Evolutionary conservation across 1,140 invertebrate species (phyloP).

Genomic region (Zaprionus davidi): DNA sequence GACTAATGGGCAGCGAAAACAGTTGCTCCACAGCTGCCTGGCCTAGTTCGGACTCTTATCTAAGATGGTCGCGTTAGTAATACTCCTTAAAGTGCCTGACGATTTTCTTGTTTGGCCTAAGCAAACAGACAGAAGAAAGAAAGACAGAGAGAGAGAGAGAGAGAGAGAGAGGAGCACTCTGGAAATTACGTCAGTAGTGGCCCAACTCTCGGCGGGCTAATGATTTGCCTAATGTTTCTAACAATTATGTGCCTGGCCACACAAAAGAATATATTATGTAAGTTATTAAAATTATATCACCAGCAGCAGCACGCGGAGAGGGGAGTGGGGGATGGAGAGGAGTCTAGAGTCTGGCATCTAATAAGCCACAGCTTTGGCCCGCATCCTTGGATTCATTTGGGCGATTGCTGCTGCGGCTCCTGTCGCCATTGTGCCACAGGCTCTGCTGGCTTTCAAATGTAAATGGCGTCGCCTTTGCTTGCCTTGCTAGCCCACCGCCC

Average conservation of each 20-base stretch:
- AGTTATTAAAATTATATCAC: constrained; percentile 82
- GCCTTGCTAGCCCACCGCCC: neutral
- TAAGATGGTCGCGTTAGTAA: constrained; percentile 34
- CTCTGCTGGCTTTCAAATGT: constrained; percentile 71
- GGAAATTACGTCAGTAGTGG: constrained; percentile 68
- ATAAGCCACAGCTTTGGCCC: constrained; percentile 59
- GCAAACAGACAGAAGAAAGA: constrained; percentile 65
- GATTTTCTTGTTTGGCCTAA: constrained; percentile 40
- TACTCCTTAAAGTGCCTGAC: constrained; percentile 34
- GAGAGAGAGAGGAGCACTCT: constrained; percentile 16
- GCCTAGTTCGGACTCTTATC: constrained; percentile 33
- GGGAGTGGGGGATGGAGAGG: neutral
- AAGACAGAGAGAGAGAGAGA: constrained; percentile 1
- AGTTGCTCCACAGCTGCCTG: constrained; percentile 20
- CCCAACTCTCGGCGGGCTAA: constrained; percentile 53
- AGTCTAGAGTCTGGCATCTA: constrained; percentile 47
- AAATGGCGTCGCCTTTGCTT: constrained; percentile 69
- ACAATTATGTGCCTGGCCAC: constrained; percentile 77
- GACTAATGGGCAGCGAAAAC: constrained; percentile 25
- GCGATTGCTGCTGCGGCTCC: constrained; percentile 9
- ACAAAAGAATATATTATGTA: constrained; percentile 82
- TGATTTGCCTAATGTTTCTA: constrained; percentile 82
- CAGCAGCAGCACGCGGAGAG: constrained; percentile 52
- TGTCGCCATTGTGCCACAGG: constrained; percentile 50
- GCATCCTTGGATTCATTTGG: constrained; percentile 35